These are phyloP conservation scores for Uromys caudimaculatus DNA, from an alignment of 2,797 vertebrate species.

Conservation along the genomic window DNA sequence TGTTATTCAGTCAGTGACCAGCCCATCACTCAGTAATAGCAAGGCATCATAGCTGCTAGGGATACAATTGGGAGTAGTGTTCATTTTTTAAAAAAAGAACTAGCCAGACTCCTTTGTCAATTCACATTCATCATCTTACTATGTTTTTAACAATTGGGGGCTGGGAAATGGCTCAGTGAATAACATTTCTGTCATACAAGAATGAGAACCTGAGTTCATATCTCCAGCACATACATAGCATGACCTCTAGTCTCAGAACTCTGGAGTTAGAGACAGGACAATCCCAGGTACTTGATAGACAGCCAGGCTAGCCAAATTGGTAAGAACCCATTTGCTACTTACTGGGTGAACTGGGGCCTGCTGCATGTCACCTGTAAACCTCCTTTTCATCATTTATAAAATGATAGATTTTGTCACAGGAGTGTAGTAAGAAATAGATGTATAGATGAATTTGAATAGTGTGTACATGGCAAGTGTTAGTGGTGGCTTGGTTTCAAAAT, in stretches of 20 bases:
- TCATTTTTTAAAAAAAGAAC: constrained; percentile 21
- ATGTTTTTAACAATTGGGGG: neutral
- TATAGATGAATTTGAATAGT: neutral
- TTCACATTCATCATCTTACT: neutral
- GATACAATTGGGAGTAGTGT: neutral
- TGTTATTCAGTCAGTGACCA: neutral
- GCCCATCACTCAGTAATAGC: neutral
- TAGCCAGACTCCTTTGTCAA: neutral
- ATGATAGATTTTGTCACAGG: neutral
- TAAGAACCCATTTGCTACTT: neutral
- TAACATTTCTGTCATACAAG: neutral
- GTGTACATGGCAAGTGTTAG: neutral
- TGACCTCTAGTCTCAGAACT: neutral
- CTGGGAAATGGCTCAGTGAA: neutral
- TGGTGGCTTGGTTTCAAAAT: neutral
- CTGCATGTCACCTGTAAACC: neutral
- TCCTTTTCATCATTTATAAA: neutral
- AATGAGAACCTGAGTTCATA: too few species aligned
- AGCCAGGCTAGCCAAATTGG: neutral
- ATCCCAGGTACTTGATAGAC: neutral
- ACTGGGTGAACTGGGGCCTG: neutral
- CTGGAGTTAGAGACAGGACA: neutral
- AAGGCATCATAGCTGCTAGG: neutral
- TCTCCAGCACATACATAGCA: neutral
- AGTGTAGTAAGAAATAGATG: neutral